These are phyloP conservation scores for Epinotia ramella DNA, from an alignment of 2,888 invertebrate genomes.

Conservation along the genomic window DNA sequence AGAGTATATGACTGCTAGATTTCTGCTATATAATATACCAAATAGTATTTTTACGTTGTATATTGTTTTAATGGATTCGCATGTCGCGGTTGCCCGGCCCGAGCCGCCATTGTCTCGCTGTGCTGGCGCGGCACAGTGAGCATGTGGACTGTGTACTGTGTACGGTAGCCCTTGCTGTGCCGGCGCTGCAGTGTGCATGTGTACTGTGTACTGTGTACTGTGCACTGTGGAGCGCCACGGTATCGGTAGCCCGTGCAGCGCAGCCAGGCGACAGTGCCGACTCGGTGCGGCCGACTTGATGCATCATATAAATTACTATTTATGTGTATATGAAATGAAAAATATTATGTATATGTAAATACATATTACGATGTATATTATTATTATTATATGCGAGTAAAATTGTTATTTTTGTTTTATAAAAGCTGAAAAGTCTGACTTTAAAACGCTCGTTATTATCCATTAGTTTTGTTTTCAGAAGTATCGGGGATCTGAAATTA, in stretches of 20 bases:
- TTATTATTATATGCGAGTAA: constrained; percentile 74
- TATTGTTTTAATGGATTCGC: constrained; percentile 79
- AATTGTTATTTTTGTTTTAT: constrained; percentile 81
- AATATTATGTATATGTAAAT: constrained; percentile 84
- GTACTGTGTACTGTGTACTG: no score
- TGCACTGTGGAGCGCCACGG: not conserved
- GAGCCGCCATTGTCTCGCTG: constrained; percentile 46
- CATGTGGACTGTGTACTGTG: no score
- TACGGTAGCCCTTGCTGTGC: not conserved
- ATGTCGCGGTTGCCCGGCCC: constrained; percentile 62
- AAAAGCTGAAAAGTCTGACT: constrained; percentile 84
- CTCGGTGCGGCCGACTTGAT: constrained; percentile 60
- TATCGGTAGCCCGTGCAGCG: not conserved
- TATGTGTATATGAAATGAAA: constrained; percentile 79
- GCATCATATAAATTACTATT: constrained; percentile 78
- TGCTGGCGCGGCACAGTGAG: no score
- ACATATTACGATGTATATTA: constrained; percentile 83
- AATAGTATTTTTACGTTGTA: constrained; percentile 85
- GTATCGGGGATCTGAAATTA: constrained; percentile 70
- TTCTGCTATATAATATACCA: constrained; percentile 84
- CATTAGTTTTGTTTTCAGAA: constrained; percentile 71
- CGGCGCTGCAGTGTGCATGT: no score
- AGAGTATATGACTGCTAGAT: constrained; percentile 82
- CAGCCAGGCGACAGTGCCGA: not conserved
- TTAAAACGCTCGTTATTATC: constrained; percentile 77